Base-by-base conservation (phyloP, 2,113 vertebrate species). In the Thinocorus orbignyianus region DNA sequence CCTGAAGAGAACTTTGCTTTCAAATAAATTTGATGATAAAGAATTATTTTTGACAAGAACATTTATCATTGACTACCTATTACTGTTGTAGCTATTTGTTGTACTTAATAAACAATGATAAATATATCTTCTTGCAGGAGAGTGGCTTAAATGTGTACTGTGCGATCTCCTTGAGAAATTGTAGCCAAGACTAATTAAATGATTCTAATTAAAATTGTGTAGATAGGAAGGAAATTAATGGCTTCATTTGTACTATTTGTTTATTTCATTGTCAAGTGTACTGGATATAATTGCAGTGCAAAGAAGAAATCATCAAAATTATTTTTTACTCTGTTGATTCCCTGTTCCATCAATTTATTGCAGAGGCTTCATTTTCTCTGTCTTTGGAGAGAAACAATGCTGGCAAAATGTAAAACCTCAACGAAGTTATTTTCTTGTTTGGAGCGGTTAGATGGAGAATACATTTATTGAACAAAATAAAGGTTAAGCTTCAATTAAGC, bases 201-300 rank as follows among this genome's bases (percentile, higher is more conserved):
- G 80, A 92, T 97, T 98, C 97, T 97, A 97, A 98, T 98, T 98
- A 98, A 98, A 98, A 97, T 81, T 97, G 96, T 97, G 93, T 95
- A 95, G 97, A 95, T 98, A 96, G 89, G 95, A 94, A 96, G 74
- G 77, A 96, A 98, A 98, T 97, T 95, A 98, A 98, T 97, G 95
- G 86, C 95, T 98, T 98, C 95, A 95, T 97, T 97, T 98, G 93
- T 98, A 97, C 95, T 98, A 97, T 97, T 98, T 97, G 97, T 97
- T 98, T 98, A 97, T 96, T 98, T 96, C 94, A 96, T 97, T 85
- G 54, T 98, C 95, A 97, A 97, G 86, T 88, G 62, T 92, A 81
- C 90, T 95, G 96, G 68, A 96, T 97, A 95, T 97, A 98, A 98
- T 97, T 98, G 90, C 90, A 92, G 81, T 54, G 88, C 91, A 97